Percentiles rank a stretch among this genome's conserved stretches.
phyloP scores from a whole-genome alignment of 2,797 vertebrate genomes.

The Anomalospiza imberbis region DNA sequence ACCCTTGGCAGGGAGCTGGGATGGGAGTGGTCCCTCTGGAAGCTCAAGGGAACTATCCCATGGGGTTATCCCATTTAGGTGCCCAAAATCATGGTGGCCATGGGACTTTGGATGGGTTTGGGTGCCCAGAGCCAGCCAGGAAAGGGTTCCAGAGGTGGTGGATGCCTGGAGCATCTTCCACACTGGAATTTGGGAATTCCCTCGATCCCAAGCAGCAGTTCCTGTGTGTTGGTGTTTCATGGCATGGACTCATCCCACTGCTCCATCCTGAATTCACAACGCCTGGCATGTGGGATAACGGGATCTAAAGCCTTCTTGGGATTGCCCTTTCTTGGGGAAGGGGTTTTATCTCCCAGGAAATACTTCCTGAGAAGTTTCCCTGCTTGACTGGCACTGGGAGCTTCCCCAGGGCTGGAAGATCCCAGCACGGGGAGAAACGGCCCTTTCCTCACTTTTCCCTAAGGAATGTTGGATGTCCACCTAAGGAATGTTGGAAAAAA shows the following conservation, averaged over 20 bases:
- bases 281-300: fast-evolving
- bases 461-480: not conserved
- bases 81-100: fast-evolving
- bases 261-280: fast-evolving
- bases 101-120: fast-evolving
- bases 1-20: not conserved
- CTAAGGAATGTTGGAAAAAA: fast-evolving
- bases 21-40: not conserved
- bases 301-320: not conserved
- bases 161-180: not conserved
- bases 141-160: fast-evolving
- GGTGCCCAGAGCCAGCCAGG: not conserved
- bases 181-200: fast-evolving
- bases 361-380: fast-evolving
- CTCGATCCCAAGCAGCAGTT: not conserved
- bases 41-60: not conserved
- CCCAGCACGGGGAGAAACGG: fast-evolving
- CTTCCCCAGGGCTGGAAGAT: not conserved
- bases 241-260: not conserved
- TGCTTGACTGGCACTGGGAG: fast-evolving
- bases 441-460: not conserved
- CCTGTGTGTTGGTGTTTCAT: not conserved
- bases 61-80: not conserved
- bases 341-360: not conserved
- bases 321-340: fast-evolving